A percentile compares a stretch with the other conserved stretches of the same genome.
phyloP scores from a whole-genome alignment of 2,113 vertebrate species.

The Pao palembangensis region DNA sequence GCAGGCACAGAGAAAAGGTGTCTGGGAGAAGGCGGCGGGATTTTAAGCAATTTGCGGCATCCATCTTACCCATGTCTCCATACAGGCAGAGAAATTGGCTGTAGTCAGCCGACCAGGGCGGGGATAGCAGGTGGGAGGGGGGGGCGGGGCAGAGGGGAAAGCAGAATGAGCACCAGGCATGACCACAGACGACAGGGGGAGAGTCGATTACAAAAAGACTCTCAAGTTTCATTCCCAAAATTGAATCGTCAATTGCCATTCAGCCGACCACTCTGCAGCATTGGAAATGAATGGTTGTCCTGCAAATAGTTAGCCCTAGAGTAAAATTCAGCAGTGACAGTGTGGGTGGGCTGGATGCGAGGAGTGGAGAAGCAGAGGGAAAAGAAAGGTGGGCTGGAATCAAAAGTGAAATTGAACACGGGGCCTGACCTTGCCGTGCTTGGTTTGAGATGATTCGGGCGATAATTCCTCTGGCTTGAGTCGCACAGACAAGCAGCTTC shows the following conservation, averaged over 20 bases:
- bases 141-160: slow-evolving; percentile 21
- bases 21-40: slow-evolving; percentile 18
- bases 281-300: slow-evolving; percentile 67
- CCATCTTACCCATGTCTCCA: slow-evolving; percentile 52
- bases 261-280: slow-evolving; percentile 48
- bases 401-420: slow-evolving; percentile 68
- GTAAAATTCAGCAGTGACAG: slow-evolving; percentile 43
- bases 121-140: slow-evolving; percentile 44
- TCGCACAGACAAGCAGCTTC: slow-evolving; percentile 42
- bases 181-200: slow-evolving; percentile 7
- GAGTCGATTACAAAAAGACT: slow-evolving; percentile 60
- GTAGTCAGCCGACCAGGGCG: slow-evolving; percentile 62
- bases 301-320: slow-evolving; percentile 53
- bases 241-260: slow-evolving; percentile 72
- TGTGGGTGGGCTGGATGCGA: slow-evolving; percentile 27
- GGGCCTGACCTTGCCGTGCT: slow-evolving; percentile 68
- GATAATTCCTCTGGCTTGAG: slow-evolving; percentile 60
- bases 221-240: slow-evolving; percentile 64
- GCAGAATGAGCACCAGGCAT: slow-evolving; percentile 11
- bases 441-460: slow-evolving; percentile 47
- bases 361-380: slow-evolving; percentile 57
- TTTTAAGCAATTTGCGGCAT: slow-evolving; percentile 38
- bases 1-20: slow-evolving; percentile 33
- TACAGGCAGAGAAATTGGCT: slow-evolving; percentile 67
- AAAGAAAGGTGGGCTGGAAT: slow-evolving; percentile 63